These are phyloP conservation scores for Ferdinandea cuprea DNA, from an alignment of 2,888 invertebrate species.

Conservation along the genomic window DNA sequence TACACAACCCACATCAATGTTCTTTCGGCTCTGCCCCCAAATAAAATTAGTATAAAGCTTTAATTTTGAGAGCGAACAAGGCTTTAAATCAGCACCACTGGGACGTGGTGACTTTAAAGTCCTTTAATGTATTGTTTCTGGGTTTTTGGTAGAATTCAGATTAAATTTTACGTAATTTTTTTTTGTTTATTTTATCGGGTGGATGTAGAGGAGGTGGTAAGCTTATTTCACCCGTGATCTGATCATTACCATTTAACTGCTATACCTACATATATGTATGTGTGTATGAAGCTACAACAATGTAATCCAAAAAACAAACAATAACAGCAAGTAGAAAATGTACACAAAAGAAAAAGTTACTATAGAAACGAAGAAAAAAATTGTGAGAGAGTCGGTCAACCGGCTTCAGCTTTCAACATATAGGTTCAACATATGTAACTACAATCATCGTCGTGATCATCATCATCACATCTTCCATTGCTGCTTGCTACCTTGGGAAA, in stretches of 20 bases:
- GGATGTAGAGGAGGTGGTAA: not conserved
- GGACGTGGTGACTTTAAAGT: constrained; percentile 37
- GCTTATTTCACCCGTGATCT: constrained; percentile 53
- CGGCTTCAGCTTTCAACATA: constrained; percentile 64
- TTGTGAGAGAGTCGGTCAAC: constrained; percentile 71
- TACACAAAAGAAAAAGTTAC: constrained; percentile 58
- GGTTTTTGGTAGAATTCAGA: constrained; percentile 5
- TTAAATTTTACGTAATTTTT: constrained; percentile 51
- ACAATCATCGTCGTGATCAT: constrained; percentile 28
- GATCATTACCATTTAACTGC: constrained; percentile 17
- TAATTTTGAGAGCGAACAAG: constrained; percentile 54
- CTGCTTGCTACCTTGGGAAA: constrained; percentile 69
- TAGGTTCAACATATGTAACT: constrained; percentile 13
- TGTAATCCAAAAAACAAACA: constrained; percentile 60
- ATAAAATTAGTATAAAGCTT: constrained; percentile 71
- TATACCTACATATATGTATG: constrained; percentile 10
- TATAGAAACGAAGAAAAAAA: constrained; percentile 40
- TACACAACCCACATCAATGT: constrained; percentile 26
- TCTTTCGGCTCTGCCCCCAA: constrained; percentile 32
- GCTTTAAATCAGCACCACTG: constrained; percentile 32
- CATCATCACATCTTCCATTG: constrained; percentile 33
- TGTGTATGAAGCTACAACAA: constrained; percentile 24
- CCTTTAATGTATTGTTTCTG: constrained; percentile 26
- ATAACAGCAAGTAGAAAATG: constrained; percentile 40
- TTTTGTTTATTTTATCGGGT: not conserved